Conservation (phyloP, 2,113 vertebrate genomes). For the Prochilodus magdalenae region DNA sequence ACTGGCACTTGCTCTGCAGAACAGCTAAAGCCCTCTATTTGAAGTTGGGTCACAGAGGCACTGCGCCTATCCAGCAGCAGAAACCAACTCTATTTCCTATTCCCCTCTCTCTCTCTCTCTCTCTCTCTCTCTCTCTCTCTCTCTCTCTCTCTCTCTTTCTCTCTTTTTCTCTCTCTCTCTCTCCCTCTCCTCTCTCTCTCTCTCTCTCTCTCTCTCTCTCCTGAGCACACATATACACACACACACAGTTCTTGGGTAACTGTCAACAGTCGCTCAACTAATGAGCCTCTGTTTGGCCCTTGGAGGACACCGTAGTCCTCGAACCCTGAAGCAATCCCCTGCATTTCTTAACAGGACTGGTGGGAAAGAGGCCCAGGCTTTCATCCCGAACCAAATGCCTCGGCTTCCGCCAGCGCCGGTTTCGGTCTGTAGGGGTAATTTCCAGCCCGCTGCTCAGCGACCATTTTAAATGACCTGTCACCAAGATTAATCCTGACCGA, state of each 20-base stretch:
- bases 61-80: slow-evolving; percentile 58
- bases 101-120: slow-evolving; percentile 21
- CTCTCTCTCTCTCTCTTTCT: slow-evolving; percentile 42
- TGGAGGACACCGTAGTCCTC: slow-evolving; percentile 58
- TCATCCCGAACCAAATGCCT: slow-evolving; percentile 57
- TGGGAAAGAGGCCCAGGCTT: slow-evolving; percentile 51
- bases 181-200: slow-evolving; percentile 57
- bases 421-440: slow-evolving; percentile 59
- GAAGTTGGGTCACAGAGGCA: slow-evolving; percentile 63
- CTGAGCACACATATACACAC: not conserved
- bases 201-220: not conserved
- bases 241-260: slow-evolving; percentile 38
- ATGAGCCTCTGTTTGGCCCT: slow-evolving; percentile 67
- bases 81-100: slow-evolving; percentile 7
- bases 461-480: slow-evolving; percentile 57
- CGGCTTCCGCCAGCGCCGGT: slow-evolving; percentile 37
- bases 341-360: slow-evolving; percentile 57
- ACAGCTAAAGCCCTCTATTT: slow-evolving; percentile 61
- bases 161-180: slow-evolving; percentile 14
- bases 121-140: slow-evolving; percentile 30
- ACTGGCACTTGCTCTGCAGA: slow-evolving; percentile 50
- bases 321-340: slow-evolving; percentile 60
- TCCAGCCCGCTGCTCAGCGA: slow-evolving; percentile 55
- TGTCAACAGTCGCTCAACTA: slow-evolving; percentile 58
- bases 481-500: slow-evolving; percentile 58